phyloP scores from a whole-genome alignment of 2,888 invertebrate species.

The Drosophila multiciliata region DNA sequence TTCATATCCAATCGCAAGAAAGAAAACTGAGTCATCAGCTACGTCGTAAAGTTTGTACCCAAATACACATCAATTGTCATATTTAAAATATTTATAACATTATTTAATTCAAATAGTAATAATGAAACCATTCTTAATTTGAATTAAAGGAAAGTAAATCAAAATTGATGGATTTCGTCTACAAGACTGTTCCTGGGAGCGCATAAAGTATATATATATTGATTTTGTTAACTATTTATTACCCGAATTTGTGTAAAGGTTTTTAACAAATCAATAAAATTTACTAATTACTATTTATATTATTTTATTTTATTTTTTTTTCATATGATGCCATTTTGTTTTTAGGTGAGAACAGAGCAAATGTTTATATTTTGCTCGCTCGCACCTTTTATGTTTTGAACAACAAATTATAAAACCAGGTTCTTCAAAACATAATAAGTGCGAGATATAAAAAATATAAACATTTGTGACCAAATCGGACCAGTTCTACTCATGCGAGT shows the following conservation, averaged over 20 bases:
- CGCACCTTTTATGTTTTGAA: too few species aligned
- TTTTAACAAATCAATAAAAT: neutral
- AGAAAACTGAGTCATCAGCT: too few species aligned
- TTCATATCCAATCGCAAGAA: neutral
- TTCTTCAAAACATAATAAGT: neutral
- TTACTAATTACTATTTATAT: too few species aligned
- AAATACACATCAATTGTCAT: too few species aligned
- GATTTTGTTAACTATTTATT: neutral
- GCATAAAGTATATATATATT: neutral
- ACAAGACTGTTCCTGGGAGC: neutral
- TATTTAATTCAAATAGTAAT: too few species aligned
- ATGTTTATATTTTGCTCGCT: too few species aligned
- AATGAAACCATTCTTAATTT: neutral
- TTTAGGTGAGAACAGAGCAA: neutral
- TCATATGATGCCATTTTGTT: constrained; percentile 20
- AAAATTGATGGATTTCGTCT: neutral
- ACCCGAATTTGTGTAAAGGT: neutral
- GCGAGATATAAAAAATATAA: neutral
- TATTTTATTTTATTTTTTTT: neutral
- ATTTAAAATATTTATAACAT: too few species aligned
- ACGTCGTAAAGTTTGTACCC: too few species aligned
- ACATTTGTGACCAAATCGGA: too few species aligned
- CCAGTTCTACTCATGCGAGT: neutral
- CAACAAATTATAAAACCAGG: too few species aligned
- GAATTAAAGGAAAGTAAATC: neutral